A percentile compares a stretch with the other conserved stretches of the same genome.
phyloP scores from a whole-genome alignment of 2,888 invertebrate genomes.

The Scaptomyza reducta region DNA sequence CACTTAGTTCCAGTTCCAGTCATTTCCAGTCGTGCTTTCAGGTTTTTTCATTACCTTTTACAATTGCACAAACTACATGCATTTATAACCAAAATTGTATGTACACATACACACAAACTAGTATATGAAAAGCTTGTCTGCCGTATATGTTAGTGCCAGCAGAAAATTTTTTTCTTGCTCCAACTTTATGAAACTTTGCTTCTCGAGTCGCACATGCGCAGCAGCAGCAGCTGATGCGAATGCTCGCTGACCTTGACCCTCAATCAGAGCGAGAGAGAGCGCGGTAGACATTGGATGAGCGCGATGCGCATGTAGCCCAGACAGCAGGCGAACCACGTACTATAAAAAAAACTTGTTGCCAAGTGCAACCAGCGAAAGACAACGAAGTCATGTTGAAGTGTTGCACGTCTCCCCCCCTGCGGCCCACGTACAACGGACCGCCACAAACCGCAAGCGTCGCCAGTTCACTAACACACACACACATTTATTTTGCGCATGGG shows the following conservation, averaged over 20 bases:
- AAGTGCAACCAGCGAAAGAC: constrained; percentile 58
- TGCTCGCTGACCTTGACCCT: constrained; percentile 75
- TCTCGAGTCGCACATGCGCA: constrained; percentile 68
- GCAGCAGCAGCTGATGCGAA: constrained; percentile 75
- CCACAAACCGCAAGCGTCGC: constrained; percentile 29
- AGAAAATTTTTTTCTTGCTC: constrained; percentile 10
- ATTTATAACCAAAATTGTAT: not conserved
- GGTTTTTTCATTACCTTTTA: not conserved
- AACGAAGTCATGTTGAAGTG: constrained; percentile 60
- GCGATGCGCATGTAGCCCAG: constrained; percentile 38
- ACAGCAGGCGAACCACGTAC: constrained; percentile 8
- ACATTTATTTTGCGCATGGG: not conserved
- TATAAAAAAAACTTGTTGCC: constrained; percentile 64
- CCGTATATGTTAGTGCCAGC: constrained; percentile 9
- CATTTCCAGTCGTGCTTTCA: constrained; percentile 31
- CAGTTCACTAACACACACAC: constrained; percentile 21
- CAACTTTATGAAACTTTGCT: constrained; percentile 27
- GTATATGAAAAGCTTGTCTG: constrained; percentile 17
- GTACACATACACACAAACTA: constrained; percentile 8
- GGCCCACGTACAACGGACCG: constrained; percentile 1
- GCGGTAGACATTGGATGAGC: constrained; percentile 32
- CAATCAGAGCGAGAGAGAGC: constrained; percentile 56
- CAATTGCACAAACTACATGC: not conserved
- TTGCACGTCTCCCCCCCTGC: constrained; percentile 6
- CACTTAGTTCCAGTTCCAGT: constrained; percentile 29